phyloP scores from a whole-genome alignment of 2,888 invertebrate species.

The Drosophila neotestacea region DNA sequence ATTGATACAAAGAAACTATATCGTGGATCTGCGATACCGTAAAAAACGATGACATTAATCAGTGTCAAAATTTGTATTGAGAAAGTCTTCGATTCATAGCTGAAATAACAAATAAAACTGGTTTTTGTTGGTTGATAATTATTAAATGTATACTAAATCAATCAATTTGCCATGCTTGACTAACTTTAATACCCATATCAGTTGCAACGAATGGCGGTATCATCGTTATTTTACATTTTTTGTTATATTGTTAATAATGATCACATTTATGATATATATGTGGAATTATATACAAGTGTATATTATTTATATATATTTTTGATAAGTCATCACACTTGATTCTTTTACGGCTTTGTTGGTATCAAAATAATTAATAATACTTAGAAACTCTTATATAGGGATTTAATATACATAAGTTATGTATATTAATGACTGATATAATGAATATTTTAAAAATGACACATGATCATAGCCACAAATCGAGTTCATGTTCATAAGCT shows the following conservation, averaged over 20 bases:
- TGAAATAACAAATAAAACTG: constrained; percentile 16
- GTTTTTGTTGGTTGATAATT: constrained; percentile 28
- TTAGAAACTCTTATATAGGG: background rate
- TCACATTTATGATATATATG: background rate
- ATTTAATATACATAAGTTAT: no score
- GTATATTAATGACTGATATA: no score
- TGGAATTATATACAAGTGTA: background rate
- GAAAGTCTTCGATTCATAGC: constrained; percentile 29
- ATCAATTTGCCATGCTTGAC: constrained; percentile 25
- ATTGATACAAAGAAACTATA: constrained; percentile 7
- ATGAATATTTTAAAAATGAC: no score
- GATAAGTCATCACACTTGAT: background rate
- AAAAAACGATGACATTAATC: constrained; percentile 46
- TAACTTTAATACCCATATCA: constrained; percentile 22
- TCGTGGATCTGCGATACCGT: constrained; percentile 11
- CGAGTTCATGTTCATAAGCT: no score
- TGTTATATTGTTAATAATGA: constrained; percentile 8
- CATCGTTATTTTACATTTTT: constrained; percentile 34
- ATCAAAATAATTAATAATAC: background rate
- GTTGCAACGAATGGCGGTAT: constrained; percentile 17
- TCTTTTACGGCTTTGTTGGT: constrained; percentile 1
- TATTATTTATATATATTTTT: background rate
- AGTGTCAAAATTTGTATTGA: constrained; percentile 44
- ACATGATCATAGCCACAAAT: no score
- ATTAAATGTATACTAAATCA: constrained; percentile 29